Evolutionary conservation across 37 sponge, comb jelly and placozoan species (phyloP).

Genomic region (Bolinopsis microptera): DNA sequence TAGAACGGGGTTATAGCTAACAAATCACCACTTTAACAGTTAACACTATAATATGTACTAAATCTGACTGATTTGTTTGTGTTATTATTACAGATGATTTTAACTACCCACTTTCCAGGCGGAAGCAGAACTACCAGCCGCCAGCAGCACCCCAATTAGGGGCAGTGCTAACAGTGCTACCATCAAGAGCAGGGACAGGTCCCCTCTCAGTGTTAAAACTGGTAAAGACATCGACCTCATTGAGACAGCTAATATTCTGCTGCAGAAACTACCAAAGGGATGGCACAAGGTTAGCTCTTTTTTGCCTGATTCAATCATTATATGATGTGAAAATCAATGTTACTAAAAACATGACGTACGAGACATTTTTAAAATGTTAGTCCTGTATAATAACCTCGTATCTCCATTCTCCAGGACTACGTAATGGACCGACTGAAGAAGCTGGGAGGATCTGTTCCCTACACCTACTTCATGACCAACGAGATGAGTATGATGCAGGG

Average conservation of each 20-base stretch:
- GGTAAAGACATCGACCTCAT: conserved; percentile 16
- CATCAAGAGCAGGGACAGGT: background rate
- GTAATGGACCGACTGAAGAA: conserved; percentile 27
- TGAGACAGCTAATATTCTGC: conserved; percentile 39
- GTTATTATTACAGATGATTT: too few species aligned
- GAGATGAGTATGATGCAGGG: conserved; percentile 26
- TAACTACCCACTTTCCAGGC: background rate
- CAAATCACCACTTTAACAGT: too few species aligned
- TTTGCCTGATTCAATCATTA: too few species aligned
- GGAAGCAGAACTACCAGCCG: background rate
- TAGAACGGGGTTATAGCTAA: background rate
- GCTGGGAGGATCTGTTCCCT: conserved; percentile 39
- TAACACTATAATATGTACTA: too few species aligned
- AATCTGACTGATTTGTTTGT: too few species aligned
- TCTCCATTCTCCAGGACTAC: conserved; percentile 29
- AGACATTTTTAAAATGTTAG: too few species aligned
- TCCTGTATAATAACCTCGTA: too few species aligned
- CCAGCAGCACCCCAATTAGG: background rate
- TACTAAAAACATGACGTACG: too few species aligned
- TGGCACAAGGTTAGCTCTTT: conserved; percentile 59
- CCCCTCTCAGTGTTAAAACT: background rate
- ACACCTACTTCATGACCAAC: conserved; percentile 3
- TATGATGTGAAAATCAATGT: too few species aligned
- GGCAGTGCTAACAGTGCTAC: conserved; percentile 56
- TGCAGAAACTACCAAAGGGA: conserved; percentile 51